Conservation (phyloP, 2,797 vertebrate species). For the Pangasius mekongensis region DNA sequence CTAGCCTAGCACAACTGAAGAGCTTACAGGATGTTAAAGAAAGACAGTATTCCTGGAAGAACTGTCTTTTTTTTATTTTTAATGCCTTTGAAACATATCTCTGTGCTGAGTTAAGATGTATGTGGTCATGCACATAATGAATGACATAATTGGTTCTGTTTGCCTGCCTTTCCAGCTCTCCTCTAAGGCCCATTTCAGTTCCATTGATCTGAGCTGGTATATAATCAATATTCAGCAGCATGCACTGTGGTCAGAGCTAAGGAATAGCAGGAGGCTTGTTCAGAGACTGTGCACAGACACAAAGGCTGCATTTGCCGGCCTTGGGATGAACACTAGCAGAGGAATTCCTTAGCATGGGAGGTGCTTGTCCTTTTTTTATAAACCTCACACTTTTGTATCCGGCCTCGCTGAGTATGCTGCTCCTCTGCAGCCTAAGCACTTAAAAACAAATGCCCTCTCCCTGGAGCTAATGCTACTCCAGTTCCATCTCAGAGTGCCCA, state of each 20-base stretch:
- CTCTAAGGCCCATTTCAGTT: constrained; percentile 57
- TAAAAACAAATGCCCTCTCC: constrained; percentile 46
- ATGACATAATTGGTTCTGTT: constrained; percentile 69
- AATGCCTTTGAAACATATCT: constrained; percentile 40
- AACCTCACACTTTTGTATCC: constrained; percentile 13
- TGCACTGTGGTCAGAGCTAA: constrained; percentile 51
- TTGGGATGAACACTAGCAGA: constrained; percentile 30
- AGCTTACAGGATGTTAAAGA: constrained; percentile 25
- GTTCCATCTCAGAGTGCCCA: constrained; percentile 55
- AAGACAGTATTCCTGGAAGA: neutral
- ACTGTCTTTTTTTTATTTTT: constrained; percentile 51
- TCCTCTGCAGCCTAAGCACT: constrained; percentile 50
- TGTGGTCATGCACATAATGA: constrained; percentile 50
- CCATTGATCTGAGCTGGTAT: constrained; percentile 70
- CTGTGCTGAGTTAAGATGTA: constrained; percentile 38
- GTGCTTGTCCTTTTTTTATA: constrained; percentile 13
- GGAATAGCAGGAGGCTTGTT: constrained; percentile 61
- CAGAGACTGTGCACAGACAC: constrained; percentile 41
- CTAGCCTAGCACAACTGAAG: constrained; percentile 10
- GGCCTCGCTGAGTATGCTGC: constrained; percentile 20
- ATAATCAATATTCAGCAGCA: constrained; percentile 69
- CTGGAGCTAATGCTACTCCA: constrained; percentile 59
- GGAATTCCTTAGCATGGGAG: constrained; percentile 33
- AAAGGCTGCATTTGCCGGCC: constrained; percentile 40
- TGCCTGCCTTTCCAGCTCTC: constrained; percentile 54